Evolutionary conservation across 2,113 vertebrate genomes (phyloP), one percentile per base, ranked within the genome.

Genomic region (Oxyruncus cristatus): DNA sequence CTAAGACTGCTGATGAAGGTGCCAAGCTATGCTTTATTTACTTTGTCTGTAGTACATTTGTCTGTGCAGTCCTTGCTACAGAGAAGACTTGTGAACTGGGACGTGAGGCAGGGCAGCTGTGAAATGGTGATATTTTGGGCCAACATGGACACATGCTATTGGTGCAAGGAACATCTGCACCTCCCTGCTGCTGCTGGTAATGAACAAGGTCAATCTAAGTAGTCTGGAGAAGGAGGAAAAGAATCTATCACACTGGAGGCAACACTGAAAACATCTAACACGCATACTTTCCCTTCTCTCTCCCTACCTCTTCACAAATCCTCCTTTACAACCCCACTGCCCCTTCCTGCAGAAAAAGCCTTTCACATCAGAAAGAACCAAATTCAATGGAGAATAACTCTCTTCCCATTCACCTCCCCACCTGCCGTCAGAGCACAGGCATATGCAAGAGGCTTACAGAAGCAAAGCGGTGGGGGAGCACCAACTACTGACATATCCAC

Each of bases 231-330:
- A 72, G 18, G 20, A 91, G 30, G 30, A 88, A 74, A 71, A 72
- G 5, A 75, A 42, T 61, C 33, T 32, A 28, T 16, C 0, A 0
- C 5, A 5, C 1, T 1, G 11, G 9, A 65, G 17, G 32, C 24
- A 79, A 33, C 41, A 46, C 14, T 63, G 32, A 63, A 77, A 92
- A 56, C 39, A 68, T 5, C 19, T 21, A 77, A 76, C 1, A 5
- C 14, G 11, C 22, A 17, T 6, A 37, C 10, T 19, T 58, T 33
- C 23, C 39, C 81, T 35, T 58, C 30, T 85, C 23, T 12, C 22
- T 50, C 13, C 7, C 35, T 42, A 8, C 24, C 8, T 61, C 12
- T 80, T 70, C 46, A 65, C 33, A 77, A 84, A 63, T 32, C 7
- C 41, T 28, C 33, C 84, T 80, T 63, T 35, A 71, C 37, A 75